Conservation (phyloP, 2,797 vertebrate genomes). For the Champsocephalus esox region DNA sequence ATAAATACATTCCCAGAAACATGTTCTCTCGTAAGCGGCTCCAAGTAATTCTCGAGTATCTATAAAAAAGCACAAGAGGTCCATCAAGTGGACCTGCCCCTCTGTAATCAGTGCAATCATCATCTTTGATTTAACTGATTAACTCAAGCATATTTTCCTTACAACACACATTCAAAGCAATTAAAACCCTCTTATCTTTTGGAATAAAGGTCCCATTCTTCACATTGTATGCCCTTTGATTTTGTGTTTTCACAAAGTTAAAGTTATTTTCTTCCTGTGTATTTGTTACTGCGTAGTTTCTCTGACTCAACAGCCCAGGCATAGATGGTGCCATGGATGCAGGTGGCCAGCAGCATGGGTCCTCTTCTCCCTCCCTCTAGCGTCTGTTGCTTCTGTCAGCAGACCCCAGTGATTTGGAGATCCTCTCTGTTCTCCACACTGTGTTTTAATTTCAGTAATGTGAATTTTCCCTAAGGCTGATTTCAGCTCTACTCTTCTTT, state of each 20-base stretch:
- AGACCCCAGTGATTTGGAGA: background rate
- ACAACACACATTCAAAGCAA: background rate
- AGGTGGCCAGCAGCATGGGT: conserved; percentile 43
- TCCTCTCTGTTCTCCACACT: conserved; percentile 7
- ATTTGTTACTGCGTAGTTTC: conserved; percentile 13
- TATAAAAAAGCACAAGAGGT: background rate
- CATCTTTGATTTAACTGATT: background rate
- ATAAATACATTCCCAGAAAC: background rate
- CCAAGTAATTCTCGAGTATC: background rate
- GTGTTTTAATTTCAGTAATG: background rate
- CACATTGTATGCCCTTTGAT: background rate
- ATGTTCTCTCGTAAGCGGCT: background rate
- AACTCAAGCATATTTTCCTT: background rate
- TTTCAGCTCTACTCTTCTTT: background rate
- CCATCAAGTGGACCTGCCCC: background rate
- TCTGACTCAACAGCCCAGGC: conserved; percentile 14
- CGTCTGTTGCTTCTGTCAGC: conserved; percentile 28
- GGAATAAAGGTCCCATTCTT: background rate
- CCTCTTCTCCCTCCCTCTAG: conserved; percentile 10
- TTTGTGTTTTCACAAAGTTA: background rate
- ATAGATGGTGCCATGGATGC: conserved; percentile 22
- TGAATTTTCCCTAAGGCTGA: background rate
- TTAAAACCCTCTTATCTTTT: background rate
- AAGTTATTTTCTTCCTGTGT: background rate
- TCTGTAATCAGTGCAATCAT: background rate